Evolutionary conservation across 1,140 invertebrate genomes (phyloP).

Genomic region (Sweltsa coloradensis): DNA sequence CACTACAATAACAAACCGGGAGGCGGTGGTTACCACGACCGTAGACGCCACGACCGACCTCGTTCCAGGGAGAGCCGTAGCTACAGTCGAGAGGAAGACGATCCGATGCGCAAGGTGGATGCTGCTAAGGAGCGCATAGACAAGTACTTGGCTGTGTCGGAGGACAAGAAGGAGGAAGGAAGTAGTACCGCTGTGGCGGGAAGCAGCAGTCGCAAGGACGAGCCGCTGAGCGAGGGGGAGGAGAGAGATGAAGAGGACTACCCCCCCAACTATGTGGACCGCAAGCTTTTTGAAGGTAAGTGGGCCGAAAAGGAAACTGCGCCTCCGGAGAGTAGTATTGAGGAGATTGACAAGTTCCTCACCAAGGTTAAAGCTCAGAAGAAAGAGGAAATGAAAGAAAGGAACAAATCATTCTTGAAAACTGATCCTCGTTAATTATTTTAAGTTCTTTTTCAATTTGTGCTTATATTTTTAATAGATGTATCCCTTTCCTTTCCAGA

Average conservation of each 20-base stretch:
- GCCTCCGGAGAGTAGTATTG: constrained; percentile 25
- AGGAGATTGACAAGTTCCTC: constrained; percentile 37
- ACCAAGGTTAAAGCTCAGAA: constrained; percentile 36
- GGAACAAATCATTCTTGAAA: constrained; percentile 20
- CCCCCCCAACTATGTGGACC: constrained; percentile 9
- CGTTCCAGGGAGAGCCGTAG: constrained; percentile 35
- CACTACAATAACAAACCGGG: constrained; percentile 23
- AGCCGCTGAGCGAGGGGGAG: constrained; percentile 55
- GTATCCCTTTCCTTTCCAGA: too few species aligned
- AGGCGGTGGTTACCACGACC: constrained; percentile 19
- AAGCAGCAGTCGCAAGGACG: constrained; percentile 31
- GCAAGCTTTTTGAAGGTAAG: constrained; percentile 37
- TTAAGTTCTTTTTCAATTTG: too few species aligned
- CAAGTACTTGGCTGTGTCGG: constrained; percentile 40
- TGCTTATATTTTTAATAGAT: too few species aligned
- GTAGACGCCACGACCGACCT: constrained; percentile 29
- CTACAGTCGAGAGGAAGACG: constrained; percentile 37
- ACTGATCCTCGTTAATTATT: constrained; percentile 4
- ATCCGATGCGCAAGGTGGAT: constrained; percentile 41
- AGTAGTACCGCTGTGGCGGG: constrained; percentile 4
- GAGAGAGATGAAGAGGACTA: constrained; percentile 50
- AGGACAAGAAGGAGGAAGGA: constrained; percentile 30
- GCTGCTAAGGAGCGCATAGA: constrained; percentile 47
- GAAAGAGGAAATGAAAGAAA: constrained; percentile 33
- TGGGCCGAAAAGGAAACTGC: constrained; percentile 38